Evolutionary conservation across 1,140 invertebrate genomes (phyloP).

Genomic region (Zelostemma sp.): DNA sequence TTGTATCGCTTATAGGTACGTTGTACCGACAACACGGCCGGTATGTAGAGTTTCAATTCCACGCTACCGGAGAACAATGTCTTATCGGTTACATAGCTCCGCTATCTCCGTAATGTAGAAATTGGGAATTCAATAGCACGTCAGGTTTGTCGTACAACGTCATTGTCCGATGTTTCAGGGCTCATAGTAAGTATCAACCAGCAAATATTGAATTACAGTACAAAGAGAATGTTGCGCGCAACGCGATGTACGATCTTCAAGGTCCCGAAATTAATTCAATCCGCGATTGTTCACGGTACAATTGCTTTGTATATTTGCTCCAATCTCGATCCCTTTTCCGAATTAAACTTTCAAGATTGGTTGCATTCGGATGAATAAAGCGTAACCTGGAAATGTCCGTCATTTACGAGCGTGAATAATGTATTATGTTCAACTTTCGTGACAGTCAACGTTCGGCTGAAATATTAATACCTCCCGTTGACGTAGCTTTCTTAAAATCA

Average conservation of each 20-base stretch:
- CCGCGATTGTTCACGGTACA: not conserved
- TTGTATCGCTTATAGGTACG: conserved; percentile 16
- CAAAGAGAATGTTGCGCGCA: conserved; percentile 27
- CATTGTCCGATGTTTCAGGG: conserved; percentile 26
- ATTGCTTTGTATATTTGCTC: too few relatives aligned
- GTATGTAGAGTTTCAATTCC: conserved; percentile 30
- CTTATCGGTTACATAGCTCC: conserved; percentile 36
- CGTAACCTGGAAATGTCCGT: too few relatives aligned
- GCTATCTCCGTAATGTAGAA: conserved; percentile 24
- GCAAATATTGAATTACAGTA: conserved; percentile 31
- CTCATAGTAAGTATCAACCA: conserved; percentile 32
- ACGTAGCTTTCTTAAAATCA: too few relatives aligned
- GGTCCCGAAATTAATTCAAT: conserved; percentile 13
- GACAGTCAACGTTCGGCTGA: too few relatives aligned
- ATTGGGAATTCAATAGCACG: conserved; percentile 30
- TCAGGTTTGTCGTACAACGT: conserved; percentile 26
- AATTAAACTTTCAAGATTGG: too few relatives aligned
- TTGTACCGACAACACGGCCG: conserved; percentile 13
- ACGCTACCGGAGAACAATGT: conserved; percentile 25
- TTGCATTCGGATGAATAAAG: too few relatives aligned
- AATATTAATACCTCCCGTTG: too few relatives aligned
- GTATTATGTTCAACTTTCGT: too few relatives aligned
- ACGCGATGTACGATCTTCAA: conserved; percentile 15
- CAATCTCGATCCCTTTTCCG: too few relatives aligned
- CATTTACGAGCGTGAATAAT: too few relatives aligned